Percentiles rank a stretch among this genome's conserved stretches.
These are phyloP conservation scores for Cyrtonyx montezumae DNA, from an alignment of 2,113 vertebrate genomes.

Conservation along the genomic window DNA sequence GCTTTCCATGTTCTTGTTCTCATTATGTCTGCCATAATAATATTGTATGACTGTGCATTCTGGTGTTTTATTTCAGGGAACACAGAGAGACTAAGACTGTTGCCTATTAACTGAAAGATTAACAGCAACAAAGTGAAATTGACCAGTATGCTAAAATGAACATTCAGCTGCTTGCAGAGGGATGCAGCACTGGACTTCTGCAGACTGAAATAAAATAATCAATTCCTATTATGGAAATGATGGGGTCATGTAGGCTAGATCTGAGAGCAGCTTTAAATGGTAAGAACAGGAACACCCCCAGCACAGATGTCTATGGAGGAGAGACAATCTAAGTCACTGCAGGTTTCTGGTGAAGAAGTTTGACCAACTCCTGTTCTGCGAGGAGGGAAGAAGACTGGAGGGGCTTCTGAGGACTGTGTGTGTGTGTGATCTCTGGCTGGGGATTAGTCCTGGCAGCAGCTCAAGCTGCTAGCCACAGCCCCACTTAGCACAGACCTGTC, in stretches of 20 bases:
- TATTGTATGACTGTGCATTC: no score
- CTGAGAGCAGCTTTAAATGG: background rate
- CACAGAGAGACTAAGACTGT: background rate
- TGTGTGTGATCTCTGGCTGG: background rate
- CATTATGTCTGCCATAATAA: background rate
- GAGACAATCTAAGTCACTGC: background rate
- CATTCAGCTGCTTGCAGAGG: background rate
- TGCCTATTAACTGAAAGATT: background rate
- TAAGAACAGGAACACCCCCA: background rate
- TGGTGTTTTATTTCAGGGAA: background rate
- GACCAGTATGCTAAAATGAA: background rate
- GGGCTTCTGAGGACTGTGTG: background rate
- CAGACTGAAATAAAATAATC: background rate
- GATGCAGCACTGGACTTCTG: background rate
- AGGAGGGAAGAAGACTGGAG: background rate
- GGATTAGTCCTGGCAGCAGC: background rate
- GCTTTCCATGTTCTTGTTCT: accelerated
- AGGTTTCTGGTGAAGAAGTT: background rate
- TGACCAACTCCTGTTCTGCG: background rate
- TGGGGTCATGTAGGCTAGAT: background rate
- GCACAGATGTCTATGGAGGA: background rate
- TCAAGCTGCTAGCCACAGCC: background rate
- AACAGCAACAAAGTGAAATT: background rate
- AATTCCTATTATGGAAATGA: background rate
- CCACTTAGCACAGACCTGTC: background rate